Conservation (phyloP, 1,140 invertebrate species). For the Papilio helenus region DNA sequence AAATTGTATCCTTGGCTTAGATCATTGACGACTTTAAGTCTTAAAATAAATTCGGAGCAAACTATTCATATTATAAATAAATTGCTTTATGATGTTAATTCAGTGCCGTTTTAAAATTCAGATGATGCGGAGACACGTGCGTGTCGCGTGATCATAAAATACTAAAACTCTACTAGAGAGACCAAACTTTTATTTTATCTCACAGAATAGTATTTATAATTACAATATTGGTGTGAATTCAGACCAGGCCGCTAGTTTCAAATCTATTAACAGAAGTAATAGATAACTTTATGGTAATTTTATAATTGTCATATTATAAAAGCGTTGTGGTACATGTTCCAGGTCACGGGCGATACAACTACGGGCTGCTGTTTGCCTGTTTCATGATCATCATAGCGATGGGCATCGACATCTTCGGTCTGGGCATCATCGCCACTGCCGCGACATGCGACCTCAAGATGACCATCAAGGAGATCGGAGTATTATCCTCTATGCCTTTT, state of each 20-base stretch:
- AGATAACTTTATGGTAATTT: too few relatives aligned
- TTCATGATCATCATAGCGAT: constrained; percentile 71
- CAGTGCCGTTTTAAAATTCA: neutral
- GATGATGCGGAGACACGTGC: neutral
- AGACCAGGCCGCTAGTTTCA: too few relatives aligned
- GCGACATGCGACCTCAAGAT: constrained; percentile 69
- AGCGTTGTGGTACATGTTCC: neutral
- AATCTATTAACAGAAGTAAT: too few relatives aligned
- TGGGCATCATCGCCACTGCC: constrained; percentile 70
- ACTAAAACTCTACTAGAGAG: too few relatives aligned
- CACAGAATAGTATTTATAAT: too few relatives aligned
- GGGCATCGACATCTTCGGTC: constrained; percentile 73
- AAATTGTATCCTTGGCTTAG: constrained; percentile 1
- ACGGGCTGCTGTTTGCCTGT: constrained; percentile 59
- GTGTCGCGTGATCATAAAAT: neutral
- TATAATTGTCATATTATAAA: neutral
- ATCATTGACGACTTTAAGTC: constrained; percentile 6
- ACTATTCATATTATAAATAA: neutral
- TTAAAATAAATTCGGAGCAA: neutral
- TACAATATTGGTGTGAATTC: too few relatives aligned
- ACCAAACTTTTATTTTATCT: too few relatives aligned
- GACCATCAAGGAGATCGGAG: constrained; percentile 60
- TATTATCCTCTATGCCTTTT: constrained; percentile 71
- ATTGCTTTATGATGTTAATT: constrained; percentile 12
- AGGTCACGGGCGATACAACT: constrained; percentile 73